phyloP scores from a whole-genome alignment of 2,888 invertebrate genomes.

The Miltochrista miniata region DNA sequence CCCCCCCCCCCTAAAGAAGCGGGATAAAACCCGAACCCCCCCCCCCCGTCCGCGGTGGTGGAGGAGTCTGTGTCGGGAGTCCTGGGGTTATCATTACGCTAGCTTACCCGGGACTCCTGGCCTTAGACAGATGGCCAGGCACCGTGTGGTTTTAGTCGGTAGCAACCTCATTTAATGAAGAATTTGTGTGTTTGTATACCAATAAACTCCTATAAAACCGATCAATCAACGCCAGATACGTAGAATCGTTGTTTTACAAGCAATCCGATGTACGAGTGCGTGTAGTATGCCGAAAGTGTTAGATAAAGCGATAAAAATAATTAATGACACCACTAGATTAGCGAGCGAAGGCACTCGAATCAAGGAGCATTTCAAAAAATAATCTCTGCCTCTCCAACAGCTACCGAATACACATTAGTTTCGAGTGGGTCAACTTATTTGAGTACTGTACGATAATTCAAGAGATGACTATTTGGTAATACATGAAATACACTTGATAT shows the following conservation, averaged over 20 bases:
- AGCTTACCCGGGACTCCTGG: too few relatives aligned
- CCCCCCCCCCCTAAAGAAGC: too few relatives aligned
- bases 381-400: slow-evolving; percentile 77
- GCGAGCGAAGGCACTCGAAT: slow-evolving; percentile 75
- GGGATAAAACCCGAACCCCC: too few relatives aligned
- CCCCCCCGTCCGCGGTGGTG: too few relatives aligned
- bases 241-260: slow-evolving; percentile 50
- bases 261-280: slow-evolving; percentile 57
- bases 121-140: too few relatives aligned
- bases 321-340: slow-evolving; percentile 81
- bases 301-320: slow-evolving; percentile 82
- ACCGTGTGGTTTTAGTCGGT: too few relatives aligned
- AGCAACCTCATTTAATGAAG: too few relatives aligned
- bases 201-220: slow-evolving; percentile 24
- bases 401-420: slow-evolving; percentile 74
- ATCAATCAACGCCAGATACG: slow-evolving; percentile 46
- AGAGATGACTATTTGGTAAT: slow-evolving; percentile 40
- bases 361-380: slow-evolving; percentile 81
- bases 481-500: slow-evolving; percentile 13
- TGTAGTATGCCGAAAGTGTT: slow-evolving; percentile 72
- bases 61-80: too few relatives aligned
- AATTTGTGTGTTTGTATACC: slow-evolving; percentile 19
- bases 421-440: slow-evolving; percentile 79
- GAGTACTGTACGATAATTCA: slow-evolving; percentile 57
- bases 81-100: too few relatives aligned